Base-by-base conservation (phyloP, 2,113 vertebrate species). In the Arvicanthis niloticus region DNA sequence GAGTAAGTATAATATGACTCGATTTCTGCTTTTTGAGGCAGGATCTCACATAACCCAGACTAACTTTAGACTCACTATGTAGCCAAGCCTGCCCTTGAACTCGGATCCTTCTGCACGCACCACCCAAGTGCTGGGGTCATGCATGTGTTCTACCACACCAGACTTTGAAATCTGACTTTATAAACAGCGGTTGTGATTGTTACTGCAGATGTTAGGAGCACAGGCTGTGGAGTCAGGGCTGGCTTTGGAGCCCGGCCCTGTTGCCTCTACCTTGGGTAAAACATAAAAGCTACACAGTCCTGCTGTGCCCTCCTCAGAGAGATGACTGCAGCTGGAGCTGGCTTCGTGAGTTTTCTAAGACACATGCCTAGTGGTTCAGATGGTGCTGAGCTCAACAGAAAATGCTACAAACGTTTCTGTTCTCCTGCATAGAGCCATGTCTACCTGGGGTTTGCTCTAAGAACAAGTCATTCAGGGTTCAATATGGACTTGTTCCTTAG, bases 321-420 rank as follows among this genome's bases (percentile, higher is more conserved):
- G 72, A 58, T 51, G 11, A 21, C 72, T 19, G 4, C 24, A 40
- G 7, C 12, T 11, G 26, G 26, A n/a, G 8, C 15, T 48, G 67
- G 70, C 42, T 78, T 81, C 4, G 19, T 4, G 22, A 60, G 17
- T 21, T 92, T 48, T 56, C 3, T 65, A 51, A 85, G 58, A 90
- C 45, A 2, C 22, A 3, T 7, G 0, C 2, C 3, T 42, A 19
- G 53, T 65, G 10, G 11, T 45, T 34, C 34, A 26, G 8, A 34
- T 3, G 22, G 12, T 68, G 34, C 19, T 58, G 60, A 17, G 48
- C 29, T 62, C 26, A 56, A 56, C 26, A 68, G 1, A 19, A 77
- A 72, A 29, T 40, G 75, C 7, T 37, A 15, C 15, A 16, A 65
- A 26, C 19, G 24, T 78, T 7, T 5, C 72, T n/a, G 3, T 53